phyloP scores from a whole-genome alignment of 2,113 vertebrate genomes.

The Tupaia chinensis region DNA sequence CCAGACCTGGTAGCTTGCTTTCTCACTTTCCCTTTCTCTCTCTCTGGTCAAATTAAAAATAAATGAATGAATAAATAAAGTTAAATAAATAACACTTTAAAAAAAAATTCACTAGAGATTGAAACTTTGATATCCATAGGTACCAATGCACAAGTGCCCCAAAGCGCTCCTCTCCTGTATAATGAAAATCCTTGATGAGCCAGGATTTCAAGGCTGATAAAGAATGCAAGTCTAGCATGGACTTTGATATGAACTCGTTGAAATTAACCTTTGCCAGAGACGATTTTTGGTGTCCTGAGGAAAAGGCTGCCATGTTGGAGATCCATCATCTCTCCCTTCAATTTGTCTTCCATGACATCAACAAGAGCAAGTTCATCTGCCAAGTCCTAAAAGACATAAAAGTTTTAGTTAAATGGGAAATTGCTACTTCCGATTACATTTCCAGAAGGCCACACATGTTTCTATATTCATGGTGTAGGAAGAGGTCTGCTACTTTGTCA shows the following conservation, averaged over 20 bases:
- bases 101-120: background rate
- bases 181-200: background rate
- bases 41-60: no score
- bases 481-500: background rate
- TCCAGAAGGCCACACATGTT: background rate
- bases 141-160: background rate
- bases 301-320: conserved; percentile 98
- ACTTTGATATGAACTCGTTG: background rate
- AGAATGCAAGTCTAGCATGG: background rate
- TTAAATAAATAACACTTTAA: no score
- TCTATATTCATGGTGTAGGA: background rate
- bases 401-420: conserved; percentile 34
- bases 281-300: conserved; percentile 97
- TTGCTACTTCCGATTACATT: background rate
- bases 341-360: conserved; percentile 98
- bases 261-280: conserved; percentile 95
- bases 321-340: conserved; percentile 98
- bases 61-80: no score
- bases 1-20: no score
- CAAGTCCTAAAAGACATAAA: conserved; percentile 91
- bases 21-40: no score
- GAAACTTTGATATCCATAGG: background rate
- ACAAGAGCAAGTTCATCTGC: conserved; percentile 97
- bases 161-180: background rate
- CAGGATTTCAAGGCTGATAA: background rate